These are phyloP conservation scores for Plecotus auritus DNA, from an alignment of 2,113 vertebrate genomes.

Conservation along the genomic window DNA sequence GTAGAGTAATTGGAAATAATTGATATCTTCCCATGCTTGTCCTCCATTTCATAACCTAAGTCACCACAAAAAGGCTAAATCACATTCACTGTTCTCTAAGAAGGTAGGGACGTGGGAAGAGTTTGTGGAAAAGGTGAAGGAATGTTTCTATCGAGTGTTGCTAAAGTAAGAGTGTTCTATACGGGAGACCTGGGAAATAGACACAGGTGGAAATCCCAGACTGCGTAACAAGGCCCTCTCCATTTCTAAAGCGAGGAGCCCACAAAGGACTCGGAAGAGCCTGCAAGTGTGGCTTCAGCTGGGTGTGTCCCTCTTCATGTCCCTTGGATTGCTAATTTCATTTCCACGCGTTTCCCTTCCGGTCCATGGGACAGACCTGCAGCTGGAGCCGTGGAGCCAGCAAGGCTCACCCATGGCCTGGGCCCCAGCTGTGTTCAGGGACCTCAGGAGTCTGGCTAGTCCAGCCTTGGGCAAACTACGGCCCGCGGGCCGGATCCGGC, in stretches of 20 bases:
- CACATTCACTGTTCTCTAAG: not conserved
- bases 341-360: not conserved
- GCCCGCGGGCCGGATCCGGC: no score
- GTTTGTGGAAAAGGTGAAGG: not conserved
- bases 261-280: not conserved
- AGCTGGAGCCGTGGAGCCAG: not conserved
- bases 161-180: not conserved
- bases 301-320: not conserved
- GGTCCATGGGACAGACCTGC: not conserved
- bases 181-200: not conserved
- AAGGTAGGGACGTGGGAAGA: not conserved
- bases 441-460: not conserved
- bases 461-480: no score
- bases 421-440: not conserved
- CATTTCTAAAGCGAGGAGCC: not conserved
- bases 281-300: not conserved
- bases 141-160: not conserved
- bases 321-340: not conserved
- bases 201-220: not conserved
- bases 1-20: not conserved
- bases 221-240: accelerated
- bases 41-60: not conserved
- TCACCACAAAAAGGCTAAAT: not conserved
- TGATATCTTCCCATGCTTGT: not conserved
- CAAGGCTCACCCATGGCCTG: not conserved